A percentile compares a stretch with the other conserved stretches of the same genome.
These are phyloP conservation scores for Pyrgilauda ruficollis DNA, from an alignment of 2,113 vertebrate species.

Conservation along the genomic window DNA sequence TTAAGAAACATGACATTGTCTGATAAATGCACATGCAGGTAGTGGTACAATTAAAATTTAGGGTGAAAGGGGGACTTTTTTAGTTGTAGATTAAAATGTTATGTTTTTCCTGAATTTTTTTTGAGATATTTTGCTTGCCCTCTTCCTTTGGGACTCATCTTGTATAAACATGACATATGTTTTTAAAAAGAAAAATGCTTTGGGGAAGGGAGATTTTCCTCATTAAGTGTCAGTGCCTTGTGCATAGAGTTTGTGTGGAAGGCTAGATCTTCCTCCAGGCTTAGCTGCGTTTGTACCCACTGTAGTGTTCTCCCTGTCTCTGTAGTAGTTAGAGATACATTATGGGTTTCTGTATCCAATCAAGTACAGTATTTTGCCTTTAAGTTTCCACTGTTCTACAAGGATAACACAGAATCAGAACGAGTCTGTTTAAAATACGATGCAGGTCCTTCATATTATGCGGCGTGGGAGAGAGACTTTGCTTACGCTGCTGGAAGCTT, in stretches of 20 bases:
- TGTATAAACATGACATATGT: background rate
- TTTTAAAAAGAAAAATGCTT: background rate
- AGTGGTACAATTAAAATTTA: background rate
- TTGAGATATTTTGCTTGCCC: background rate
- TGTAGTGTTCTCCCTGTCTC: background rate
- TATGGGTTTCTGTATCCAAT: background rate
- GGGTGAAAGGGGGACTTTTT: fast-evolving
- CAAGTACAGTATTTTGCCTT: background rate
- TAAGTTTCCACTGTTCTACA: background rate
- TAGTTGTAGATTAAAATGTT: background rate
- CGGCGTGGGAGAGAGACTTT: conserved; percentile 93
- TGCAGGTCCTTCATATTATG: conserved; percentile 96
- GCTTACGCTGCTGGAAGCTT: conserved; percentile 92
- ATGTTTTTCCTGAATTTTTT: background rate
- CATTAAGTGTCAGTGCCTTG: background rate
- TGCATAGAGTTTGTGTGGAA: background rate
- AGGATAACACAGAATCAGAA: background rate
- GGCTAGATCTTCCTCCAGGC: background rate
- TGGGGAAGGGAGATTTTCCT: background rate
- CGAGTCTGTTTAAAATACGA: background rate
- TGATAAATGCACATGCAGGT: background rate
- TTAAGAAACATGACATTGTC: background rate
- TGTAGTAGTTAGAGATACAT: background rate
- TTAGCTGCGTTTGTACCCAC: background rate
- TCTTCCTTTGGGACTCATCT: background rate